Evolutionary conservation across 2,888 invertebrate species (phyloP), one percentile per base, ranked within the genome.

Genomic region (Scaptomyza tumidula): DNA sequence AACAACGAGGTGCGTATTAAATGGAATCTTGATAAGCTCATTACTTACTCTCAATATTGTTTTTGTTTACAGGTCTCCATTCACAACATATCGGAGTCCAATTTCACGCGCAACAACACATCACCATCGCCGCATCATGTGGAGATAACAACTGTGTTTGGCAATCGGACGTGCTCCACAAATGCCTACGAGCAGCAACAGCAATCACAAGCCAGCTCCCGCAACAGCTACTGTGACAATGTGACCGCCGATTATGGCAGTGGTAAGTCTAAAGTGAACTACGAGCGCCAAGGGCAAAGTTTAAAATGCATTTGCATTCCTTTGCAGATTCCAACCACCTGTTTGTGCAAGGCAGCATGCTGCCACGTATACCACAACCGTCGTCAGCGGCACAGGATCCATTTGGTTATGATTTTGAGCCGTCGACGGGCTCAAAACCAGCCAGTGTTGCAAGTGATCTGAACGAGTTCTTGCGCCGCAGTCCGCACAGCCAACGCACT

Each of bases 381-480:
- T 35, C 75, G 53, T 93, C 96, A 2, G 97, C 97, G 90, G 96
- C 96, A 2, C 97, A 97, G 92, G 97, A 98, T 91, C 94, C 97
- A 19, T 97, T 96, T 92, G 97, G 96, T 80, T 95, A 96, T 88
- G 96, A 96, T 91, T 97, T 96, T 72, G 95, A 96, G 73, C 95
- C 96, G 55, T 95, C 96, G 58, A 95, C 95, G 6, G 59, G 65
- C 55, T 85, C 89, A 0, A 84, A 88, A 63, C 95, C 95, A 72
- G 94, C 95, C 54, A 83, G 88, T 52, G 88, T 83, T 37, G 80
- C 72, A 91, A 94, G 96, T 83, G 96, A 97, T 92, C 93, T 97
- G 83, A 96, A 96, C 91, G 96, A 96, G 90, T 95, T 96, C 87
- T 94, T 95, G 66, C 88, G 85, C 13, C 81, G 85, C 62, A 86